These are phyloP conservation scores for Pluvialis apricaria DNA, from an alignment of 2,113 vertebrate genomes.

Conservation along the genomic window DNA sequence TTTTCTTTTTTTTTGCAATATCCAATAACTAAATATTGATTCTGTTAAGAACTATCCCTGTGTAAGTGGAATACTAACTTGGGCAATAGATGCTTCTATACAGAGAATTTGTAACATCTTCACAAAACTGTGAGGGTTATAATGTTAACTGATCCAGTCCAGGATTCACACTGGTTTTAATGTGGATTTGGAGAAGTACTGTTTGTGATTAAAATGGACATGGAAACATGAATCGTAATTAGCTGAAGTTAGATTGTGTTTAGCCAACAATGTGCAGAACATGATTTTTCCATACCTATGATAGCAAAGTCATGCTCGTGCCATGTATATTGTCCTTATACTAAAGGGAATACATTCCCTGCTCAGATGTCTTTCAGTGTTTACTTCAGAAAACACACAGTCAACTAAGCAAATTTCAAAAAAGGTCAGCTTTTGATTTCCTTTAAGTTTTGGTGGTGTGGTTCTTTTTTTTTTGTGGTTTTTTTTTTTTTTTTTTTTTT, in stretches of 20 bases:
- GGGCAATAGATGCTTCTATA: not conserved
- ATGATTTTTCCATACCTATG: not conserved
- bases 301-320: not conserved
- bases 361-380: not conserved
- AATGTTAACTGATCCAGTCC: not conserved
- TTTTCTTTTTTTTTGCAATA: not conserved
- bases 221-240: not conserved
- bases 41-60: not conserved
- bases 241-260: not conserved
- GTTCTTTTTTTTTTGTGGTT: not conserved
- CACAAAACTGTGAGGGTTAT: not conserved
- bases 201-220: not conserved
- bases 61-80: not conserved
- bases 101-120: not conserved
- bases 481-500: not conserved
- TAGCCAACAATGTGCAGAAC: not conserved
- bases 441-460: not conserved
- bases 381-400: constrained; percentile 1
- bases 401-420: not conserved
- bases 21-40: not conserved
- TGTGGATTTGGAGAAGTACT: not conserved
- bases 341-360: not conserved
- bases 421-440: constrained; percentile 24
- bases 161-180: not conserved
- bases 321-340: not conserved